A percentile compares a stretch with the other conserved stretches of the same genome.
phyloP scores from a whole-genome alignment of 2,113 vertebrate genomes.

The Nymphicus hollandicus region DNA sequence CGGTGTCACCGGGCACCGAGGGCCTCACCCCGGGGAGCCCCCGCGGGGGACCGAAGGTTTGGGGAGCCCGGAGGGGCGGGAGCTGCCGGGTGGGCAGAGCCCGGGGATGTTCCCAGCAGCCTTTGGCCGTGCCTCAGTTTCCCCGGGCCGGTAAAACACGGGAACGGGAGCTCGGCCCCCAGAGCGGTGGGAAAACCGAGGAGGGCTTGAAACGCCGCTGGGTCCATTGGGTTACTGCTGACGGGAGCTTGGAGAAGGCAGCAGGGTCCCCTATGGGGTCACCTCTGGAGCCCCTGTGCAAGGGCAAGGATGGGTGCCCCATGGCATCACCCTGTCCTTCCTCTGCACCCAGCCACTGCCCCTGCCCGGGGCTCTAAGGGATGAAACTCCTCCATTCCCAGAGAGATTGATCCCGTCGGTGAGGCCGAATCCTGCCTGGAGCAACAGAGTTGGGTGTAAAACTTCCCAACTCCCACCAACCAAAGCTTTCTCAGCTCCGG shows the following conservation, averaged over 20 bases:
- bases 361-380: background rate
- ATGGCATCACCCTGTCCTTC: background rate
- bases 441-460: background rate
- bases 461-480: fast-evolving
- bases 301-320: background rate
- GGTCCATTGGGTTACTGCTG: fast-evolving
- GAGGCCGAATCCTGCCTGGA: background rate
- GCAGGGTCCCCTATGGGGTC: background rate
- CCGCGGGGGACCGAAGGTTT: fast-evolving
- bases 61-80: background rate
- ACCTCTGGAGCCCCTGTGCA: background rate
- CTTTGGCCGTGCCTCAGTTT: background rate
- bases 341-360: background rate
- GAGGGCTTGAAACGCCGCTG: fast-evolving
- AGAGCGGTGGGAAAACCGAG: fast-evolving
- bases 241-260: background rate
- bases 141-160: background rate
- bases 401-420: background rate
- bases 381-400: background rate
- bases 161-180: background rate
- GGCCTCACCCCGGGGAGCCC: background rate
- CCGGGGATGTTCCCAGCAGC: background rate
- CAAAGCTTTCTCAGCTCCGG: fast-evolving
- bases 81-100: background rate
- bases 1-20: background rate